Conservation (phyloP, 2,888 invertebrate species). For the Amphiduros pacificus region DNA sequence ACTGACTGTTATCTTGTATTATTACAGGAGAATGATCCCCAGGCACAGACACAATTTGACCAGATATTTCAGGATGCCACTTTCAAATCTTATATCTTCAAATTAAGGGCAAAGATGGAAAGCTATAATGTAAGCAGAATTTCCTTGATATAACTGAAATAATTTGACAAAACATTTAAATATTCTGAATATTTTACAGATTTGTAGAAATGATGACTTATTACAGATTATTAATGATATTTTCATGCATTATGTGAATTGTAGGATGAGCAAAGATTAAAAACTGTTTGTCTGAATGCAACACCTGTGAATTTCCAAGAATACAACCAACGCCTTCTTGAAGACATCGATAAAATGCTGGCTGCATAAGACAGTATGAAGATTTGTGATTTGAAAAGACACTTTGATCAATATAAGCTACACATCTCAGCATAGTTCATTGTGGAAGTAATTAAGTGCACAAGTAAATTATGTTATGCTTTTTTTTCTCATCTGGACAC, state of each 20-base stretch:
- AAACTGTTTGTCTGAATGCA: slow-evolving; percentile 72
- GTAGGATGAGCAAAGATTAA: slow-evolving; percentile 81
- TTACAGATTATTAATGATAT: neutral
- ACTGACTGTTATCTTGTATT: neutral
- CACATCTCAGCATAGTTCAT: too few species aligned
- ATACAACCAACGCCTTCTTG: slow-evolving; percentile 73
- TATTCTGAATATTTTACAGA: neutral
- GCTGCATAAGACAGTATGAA: too few species aligned
- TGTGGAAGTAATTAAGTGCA: too few species aligned
- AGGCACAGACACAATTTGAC: too few species aligned
- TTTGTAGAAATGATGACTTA: neutral
- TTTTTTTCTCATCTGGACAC: too few species aligned
- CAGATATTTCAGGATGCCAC: slow-evolving; percentile 73
- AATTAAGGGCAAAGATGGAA: slow-evolving; percentile 86
- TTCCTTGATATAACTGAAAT: neutral
- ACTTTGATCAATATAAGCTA: too few species aligned
- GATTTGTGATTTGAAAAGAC: too few species aligned
- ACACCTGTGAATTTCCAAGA: slow-evolving; percentile 76
- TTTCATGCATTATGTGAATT: slow-evolving; percentile 39
- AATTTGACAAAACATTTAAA: neutral
- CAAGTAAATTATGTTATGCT: too few species aligned
- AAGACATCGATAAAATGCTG: slow-evolving; percentile 68
- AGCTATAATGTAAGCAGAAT: slow-evolving; percentile 75
- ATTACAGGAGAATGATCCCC: slow-evolving; percentile 66
- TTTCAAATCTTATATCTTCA: slow-evolving; percentile 81